Evolutionary conservation across 2,797 vertebrate species (phyloP).

Genomic region (Pseudotriccus pelzelni): DNA sequence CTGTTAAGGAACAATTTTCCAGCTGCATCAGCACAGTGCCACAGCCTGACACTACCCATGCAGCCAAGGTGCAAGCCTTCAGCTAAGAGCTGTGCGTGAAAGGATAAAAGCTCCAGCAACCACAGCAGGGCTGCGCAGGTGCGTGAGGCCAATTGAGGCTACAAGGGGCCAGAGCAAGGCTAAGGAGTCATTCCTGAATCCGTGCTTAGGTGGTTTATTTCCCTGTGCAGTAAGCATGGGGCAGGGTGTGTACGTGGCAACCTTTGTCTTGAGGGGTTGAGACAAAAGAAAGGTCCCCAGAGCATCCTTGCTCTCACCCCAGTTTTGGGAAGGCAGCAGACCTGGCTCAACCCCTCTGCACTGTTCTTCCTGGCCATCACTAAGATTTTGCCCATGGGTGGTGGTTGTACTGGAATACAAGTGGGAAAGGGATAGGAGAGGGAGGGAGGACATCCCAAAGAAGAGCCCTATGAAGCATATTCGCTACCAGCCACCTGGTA

Average conservation of each 20-base stretch:
- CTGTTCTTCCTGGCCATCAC: background rate
- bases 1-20: background rate
- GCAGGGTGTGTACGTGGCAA: background rate
- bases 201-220: background rate
- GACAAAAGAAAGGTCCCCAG: background rate
- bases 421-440: background rate
- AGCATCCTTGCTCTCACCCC: rapidly evolving
- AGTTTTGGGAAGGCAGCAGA: background rate
- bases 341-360: background rate
- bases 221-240: background rate
- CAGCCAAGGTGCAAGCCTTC: background rate
- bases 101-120: background rate
- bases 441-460: background rate
- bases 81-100: background rate
- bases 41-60: background rate
- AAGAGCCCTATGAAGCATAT: rapidly evolving
- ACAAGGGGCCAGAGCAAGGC: background rate
- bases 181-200: background rate
- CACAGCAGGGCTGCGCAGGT: background rate
- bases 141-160: background rate
- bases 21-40: background rate
- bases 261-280: background rate
- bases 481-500: rapidly evolving
- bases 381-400: background rate
- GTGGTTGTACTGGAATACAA: background rate